Percentiles rank a stretch among this genome's conserved stretches.
Conservation (phyloP, 1,140 invertebrate species). For the Drosophila trapezifrons region DNA sequence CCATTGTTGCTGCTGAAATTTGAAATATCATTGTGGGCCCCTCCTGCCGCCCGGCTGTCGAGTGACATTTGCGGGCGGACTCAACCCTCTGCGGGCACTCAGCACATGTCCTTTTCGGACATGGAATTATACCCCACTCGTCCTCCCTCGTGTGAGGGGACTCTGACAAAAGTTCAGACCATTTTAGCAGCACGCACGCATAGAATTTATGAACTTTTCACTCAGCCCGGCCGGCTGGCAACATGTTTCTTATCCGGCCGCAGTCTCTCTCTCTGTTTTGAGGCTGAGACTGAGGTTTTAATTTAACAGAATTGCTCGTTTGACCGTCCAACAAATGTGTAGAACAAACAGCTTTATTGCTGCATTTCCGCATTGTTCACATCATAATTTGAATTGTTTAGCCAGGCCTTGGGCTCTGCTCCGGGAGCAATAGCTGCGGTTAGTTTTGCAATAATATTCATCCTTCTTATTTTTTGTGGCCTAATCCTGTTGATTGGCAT, state of each 20-base stretch:
- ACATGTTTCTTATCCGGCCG: constrained; percentile 27
- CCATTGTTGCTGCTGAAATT: constrained; percentile 33
- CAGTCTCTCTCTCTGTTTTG: not conserved
- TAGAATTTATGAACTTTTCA: constrained; percentile 64
- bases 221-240: constrained; percentile 36
- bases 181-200: constrained; percentile 58
- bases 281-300: constrained; percentile 36
- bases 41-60: not conserved
- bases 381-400: constrained; percentile 48
- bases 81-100: constrained; percentile 38
- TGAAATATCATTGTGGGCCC: constrained; percentile 34
- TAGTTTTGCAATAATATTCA: constrained; percentile 18
- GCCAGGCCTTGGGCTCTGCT: constrained; percentile 7
- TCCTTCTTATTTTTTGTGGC: not conserved
- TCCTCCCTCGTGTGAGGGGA: not conserved
- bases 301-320: constrained; percentile 53
- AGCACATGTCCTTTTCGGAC: constrained; percentile 47
- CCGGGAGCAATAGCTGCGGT: constrained; percentile 8
- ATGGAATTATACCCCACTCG: constrained; percentile 28
- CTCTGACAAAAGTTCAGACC: constrained; percentile 43
- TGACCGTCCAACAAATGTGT: constrained; percentile 29
- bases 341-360: constrained; percentile 38
- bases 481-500: constrained; percentile 8
- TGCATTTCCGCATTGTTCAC: constrained; percentile 38
- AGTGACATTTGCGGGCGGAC: constrained; percentile 49